A percentile compares a stretch with the other conserved stretches of the same genome.
Conservation (phyloP, 2,888 invertebrate species). For the Penaeus monodon region DNA sequence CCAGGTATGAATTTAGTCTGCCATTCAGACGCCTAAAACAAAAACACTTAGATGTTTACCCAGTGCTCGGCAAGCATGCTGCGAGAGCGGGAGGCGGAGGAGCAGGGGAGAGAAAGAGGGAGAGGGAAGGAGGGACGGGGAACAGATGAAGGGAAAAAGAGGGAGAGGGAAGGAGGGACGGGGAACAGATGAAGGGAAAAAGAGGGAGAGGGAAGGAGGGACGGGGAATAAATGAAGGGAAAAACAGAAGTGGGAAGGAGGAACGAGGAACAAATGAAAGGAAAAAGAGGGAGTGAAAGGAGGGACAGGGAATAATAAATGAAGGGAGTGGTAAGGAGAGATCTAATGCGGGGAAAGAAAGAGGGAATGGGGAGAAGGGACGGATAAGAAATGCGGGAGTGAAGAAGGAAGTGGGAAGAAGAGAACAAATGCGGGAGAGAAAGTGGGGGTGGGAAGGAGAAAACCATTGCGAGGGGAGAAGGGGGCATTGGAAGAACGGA, state of each 20-base stretch:
- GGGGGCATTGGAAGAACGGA: neutral
- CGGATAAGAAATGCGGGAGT: neutral
- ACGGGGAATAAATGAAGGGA: neutral
- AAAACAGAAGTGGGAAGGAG: neutral
- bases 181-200: too few relatives aligned
- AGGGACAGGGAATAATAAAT: too few relatives aligned
- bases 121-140: slow-evolving; percentile 12
- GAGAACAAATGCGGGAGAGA: neutral
- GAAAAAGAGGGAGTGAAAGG: neutral
- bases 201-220: neutral
- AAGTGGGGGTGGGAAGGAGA: neutral
- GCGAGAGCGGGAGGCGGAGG: neutral
- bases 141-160: neutral
- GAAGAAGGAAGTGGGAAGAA: neutral
- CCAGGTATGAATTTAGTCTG: too few relatives aligned
- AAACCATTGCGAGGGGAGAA: too few relatives aligned
- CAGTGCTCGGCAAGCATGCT: neutral
- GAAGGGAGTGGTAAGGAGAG: too few relatives aligned
- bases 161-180: slow-evolving; percentile 5
- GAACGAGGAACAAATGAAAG: neutral
- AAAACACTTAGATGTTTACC: neutral
- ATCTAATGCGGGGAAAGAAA: too few relatives aligned
- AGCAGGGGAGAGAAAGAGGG: slow-evolving; percentile 19
- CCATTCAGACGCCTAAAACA: neutral
- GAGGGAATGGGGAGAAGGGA: neutral